Percentiles rank a stretch among this genome's conserved stretches.
These are phyloP conservation scores for Pitangus sulphuratus DNA, from an alignment of 2,797 vertebrate species.

Conservation along the genomic window DNA sequence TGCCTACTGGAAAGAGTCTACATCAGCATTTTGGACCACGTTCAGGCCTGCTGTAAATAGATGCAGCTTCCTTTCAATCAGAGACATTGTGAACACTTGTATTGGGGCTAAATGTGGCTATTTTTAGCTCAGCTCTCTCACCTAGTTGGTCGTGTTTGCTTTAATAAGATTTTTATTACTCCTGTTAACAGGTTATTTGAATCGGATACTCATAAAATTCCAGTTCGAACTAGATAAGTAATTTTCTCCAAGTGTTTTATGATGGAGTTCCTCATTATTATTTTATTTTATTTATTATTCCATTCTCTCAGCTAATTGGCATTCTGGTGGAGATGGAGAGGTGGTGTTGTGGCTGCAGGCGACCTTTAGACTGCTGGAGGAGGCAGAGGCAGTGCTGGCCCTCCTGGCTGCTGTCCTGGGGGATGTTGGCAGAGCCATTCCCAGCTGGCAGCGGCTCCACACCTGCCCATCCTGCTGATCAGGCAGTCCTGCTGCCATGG, in stretches of 20 bases:
- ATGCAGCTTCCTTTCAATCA: conserved; percentile 47
- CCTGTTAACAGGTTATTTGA: neutral
- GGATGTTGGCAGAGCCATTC: neutral
- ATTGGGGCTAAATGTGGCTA: neutral
- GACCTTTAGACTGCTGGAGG: neutral
- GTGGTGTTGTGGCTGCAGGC: neutral
- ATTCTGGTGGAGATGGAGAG: neutral
- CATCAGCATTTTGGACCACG: conserved; percentile 28
- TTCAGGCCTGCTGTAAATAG: conserved; percentile 47
- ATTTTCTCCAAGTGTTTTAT: neutral
- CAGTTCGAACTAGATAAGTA: neutral
- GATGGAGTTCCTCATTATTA: neutral
- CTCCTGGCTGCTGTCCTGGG: neutral
- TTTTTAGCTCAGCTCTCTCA: conserved; percentile 32
- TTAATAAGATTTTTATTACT: conserved; percentile 38
- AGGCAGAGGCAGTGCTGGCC: neutral
- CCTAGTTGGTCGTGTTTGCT: conserved; percentile 32
- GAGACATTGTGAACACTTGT: neutral
- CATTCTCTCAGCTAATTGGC: neutral
- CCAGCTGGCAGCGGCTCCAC: neutral
- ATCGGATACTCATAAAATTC: neutral
- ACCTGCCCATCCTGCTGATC: neutral
- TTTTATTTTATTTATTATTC: neutral
- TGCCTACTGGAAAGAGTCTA: conserved; percentile 39
- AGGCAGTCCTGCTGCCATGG: neutral